Evolutionary conservation across 2,113 vertebrate genomes (phyloP), one percentile per base, ranked within the genome.

Genomic region (Heterochromis multidens): DNA sequence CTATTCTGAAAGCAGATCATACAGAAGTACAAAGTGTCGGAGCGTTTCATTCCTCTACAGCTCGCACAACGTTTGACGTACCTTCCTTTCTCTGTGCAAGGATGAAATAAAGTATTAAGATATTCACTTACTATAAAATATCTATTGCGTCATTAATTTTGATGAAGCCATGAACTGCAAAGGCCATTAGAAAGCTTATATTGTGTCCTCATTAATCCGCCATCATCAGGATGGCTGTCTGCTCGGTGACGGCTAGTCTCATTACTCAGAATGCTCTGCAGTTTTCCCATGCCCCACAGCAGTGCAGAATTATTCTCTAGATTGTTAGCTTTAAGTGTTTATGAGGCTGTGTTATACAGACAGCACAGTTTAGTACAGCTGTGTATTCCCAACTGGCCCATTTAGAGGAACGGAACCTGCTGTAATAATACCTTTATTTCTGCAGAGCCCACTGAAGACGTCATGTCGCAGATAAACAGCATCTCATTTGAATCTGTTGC

Each of bases 101-200:
- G 89, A 88, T 90, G 82, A 93, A 94, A 95, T 96, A 88, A 95
- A 95, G 92, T 95, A 93, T 95, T 95, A 95, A 95, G 92, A 95
- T 95, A 95, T 95, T 92, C 95, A 93, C 93, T 91, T 92, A 87
- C 92, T 84, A 95, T 96, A 95, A 96, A 97, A 96, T 95, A 96
- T 96, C 94, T 87, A 96, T 93, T 88, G 92, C 94, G 92, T 96
- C 96, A 95, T 96, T 96, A 96, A 96, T 95, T 96, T 96, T 97
- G 92, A 97, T 96, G 96, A 96, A 95, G 94, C 94, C 94, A 91
- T 88, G 91, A 95, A 94, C 91, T 83, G 93, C 86, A 54, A 81
- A 85, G 90, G 91, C 94, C 93, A 94, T 96, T 95, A 95, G 88
- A 92, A 95, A 94, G 93, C 95, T 95, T 94, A 94, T 95, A 95